These are phyloP conservation scores for Eulemur rubriventer DNA, from an alignment of 2,797 vertebrate species.

Conservation along the genomic window DNA sequence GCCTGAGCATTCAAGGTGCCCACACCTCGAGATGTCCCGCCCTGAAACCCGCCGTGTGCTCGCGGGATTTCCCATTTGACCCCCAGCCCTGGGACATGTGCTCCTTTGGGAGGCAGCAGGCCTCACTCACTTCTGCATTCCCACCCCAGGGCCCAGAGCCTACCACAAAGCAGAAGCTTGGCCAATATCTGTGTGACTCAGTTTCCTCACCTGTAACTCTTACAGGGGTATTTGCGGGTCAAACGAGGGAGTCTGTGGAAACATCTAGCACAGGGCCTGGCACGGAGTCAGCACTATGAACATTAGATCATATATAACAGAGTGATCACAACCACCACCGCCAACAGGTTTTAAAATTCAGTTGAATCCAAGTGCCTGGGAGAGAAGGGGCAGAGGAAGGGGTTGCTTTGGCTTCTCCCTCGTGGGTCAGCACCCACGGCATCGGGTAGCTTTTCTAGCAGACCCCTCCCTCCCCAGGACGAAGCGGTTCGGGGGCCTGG, in stretches of 20 bases:
- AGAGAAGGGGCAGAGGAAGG: neutral
- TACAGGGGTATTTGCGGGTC: neutral
- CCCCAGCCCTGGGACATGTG: neutral
- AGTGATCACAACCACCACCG: neutral
- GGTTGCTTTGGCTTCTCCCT: neutral
- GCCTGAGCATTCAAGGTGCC: too few relatives aligned
- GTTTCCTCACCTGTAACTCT: neutral
- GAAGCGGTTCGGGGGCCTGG: neutral
- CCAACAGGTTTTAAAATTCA: neutral
- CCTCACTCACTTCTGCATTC: neutral
- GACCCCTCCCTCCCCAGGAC: neutral
- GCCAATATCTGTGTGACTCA: neutral
- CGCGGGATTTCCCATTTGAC: neutral
- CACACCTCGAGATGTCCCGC: accelerated
- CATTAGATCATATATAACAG: neutral
- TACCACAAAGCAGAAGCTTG: neutral
- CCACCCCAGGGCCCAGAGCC: neutral
- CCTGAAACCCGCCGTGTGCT: accelerated
- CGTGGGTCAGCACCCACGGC: accelerated
- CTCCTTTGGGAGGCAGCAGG: neutral
- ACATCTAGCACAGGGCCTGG: neutral
- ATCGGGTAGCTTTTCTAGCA: neutral
- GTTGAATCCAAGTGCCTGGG: neutral
- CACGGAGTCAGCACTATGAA: neutral
- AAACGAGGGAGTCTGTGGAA: neutral